These are phyloP conservation scores for Novumbra hubbsi DNA, from an alignment of 2,797 vertebrate genomes.

Conservation along the genomic window DNA sequence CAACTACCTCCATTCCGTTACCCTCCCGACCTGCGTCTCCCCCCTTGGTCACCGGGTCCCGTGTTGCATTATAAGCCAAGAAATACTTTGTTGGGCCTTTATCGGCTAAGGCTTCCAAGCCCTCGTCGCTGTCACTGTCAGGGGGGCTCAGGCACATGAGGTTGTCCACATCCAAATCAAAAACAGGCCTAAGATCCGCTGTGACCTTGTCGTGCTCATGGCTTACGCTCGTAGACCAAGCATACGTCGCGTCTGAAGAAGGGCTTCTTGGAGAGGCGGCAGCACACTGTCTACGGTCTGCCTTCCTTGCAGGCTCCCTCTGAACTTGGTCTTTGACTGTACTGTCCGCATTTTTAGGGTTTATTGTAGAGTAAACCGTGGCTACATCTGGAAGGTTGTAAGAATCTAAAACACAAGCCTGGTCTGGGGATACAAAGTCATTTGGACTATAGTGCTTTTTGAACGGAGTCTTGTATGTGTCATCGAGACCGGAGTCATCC, in stretches of 20 bases:
- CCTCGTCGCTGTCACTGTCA: not conserved
- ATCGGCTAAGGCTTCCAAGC: slow-evolving; percentile 1
- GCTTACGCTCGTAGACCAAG: not conserved
- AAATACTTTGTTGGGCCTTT: not conserved
- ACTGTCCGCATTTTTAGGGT: not conserved
- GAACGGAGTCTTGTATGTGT: slow-evolving; percentile 25
- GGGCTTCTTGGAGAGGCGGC: not conserved
- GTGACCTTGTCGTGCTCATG: not conserved
- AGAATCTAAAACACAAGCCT: slow-evolving; percentile 34
- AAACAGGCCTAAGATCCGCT: slow-evolving; percentile 1
- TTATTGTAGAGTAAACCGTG: not conserved
- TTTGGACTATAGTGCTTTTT: slow-evolving; percentile 28
- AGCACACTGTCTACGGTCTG: not conserved
- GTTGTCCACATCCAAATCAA: slow-evolving; percentile 49
- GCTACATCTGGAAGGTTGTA: not conserved
- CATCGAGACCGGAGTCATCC: slow-evolving; percentile 44
- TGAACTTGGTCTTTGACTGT: not conserved
- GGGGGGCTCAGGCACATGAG: slow-evolving; percentile 55
- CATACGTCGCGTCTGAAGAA: not conserved
- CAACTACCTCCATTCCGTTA: not conserved
- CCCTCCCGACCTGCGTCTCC: not conserved
- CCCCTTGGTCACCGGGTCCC: too few species aligned
- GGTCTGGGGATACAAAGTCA: slow-evolving; percentile 26
- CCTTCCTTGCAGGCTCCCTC: not conserved
- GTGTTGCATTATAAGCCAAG: not conserved